Percentiles rank a stretch among this genome's conserved stretches.
These are phyloP conservation scores for Lithosia quadra DNA, from an alignment of 2,888 invertebrate species.

Conservation along the genomic window DNA sequence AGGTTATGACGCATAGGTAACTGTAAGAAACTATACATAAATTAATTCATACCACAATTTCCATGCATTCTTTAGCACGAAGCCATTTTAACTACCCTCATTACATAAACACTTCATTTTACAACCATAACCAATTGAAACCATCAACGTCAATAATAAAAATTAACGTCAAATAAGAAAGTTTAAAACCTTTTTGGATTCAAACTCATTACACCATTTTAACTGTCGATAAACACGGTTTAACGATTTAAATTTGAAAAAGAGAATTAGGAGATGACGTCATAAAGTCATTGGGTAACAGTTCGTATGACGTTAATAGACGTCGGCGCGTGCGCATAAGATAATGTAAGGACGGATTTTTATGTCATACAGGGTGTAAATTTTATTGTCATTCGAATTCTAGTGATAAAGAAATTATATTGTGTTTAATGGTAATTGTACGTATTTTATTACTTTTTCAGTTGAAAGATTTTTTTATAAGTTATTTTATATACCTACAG, in stretches of 20 bases:
- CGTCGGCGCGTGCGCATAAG: conserved; percentile 77
- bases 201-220: conserved; percentile 63
- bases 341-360: conserved; percentile 59
- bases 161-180: conserved; percentile 58
- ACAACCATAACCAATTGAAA: conserved; percentile 50
- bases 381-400: conserved; percentile 67
- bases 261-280: conserved; percentile 46
- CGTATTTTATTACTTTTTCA: conserved; percentile 64
- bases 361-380: conserved; percentile 64
- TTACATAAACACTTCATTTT: conserved; percentile 52
- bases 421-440: conserved; percentile 78
- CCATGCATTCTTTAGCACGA: conserved; percentile 26
- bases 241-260: conserved; percentile 54
- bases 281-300: conserved; percentile 55
- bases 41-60: conserved; percentile 12
- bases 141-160: conserved; percentile 46
- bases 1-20: not conserved
- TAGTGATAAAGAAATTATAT: conserved; percentile 73
- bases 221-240: conserved; percentile 69
- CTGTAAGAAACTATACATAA: conserved; percentile 17
- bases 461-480: conserved; percentile 28
- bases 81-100: conserved; percentile 41
- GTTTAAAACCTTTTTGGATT: conserved; percentile 53
- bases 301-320: conserved; percentile 41
- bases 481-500: not conserved